Percentiles rank a stretch among this genome's conserved stretches.
phyloP scores from a whole-genome alignment of 2,797 vertebrate genomes.

The Sarcophilus harrisii region DNA sequence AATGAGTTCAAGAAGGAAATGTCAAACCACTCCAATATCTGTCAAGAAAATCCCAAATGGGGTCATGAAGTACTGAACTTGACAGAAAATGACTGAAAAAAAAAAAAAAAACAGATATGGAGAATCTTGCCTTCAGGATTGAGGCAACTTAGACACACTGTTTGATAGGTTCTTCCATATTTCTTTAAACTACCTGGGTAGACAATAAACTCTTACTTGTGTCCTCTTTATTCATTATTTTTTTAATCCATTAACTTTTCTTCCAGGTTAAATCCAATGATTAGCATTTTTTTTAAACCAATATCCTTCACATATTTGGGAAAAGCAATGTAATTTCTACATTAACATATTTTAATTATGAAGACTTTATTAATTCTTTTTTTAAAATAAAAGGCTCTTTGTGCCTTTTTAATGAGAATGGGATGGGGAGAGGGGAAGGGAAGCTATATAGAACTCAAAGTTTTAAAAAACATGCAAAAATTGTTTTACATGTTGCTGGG shows the following conservation, averaged over 20 bases:
- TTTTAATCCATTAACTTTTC: not conserved
- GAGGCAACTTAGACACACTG: not conserved
- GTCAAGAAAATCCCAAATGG: not conserved
- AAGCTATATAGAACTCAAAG: no score
- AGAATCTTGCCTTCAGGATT: not conserved
- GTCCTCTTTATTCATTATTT: not conserved
- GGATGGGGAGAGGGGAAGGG: no score
- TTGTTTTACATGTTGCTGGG: no score
- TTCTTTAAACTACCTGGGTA: not conserved
- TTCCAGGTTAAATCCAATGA: not conserved
- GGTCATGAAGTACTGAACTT: no score
- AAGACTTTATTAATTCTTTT: not conserved
- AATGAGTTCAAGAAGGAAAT: not conserved
- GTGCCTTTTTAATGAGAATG: no score
- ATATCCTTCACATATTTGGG: conserved; percentile 2
- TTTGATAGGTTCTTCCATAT: not conserved
- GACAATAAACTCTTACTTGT: not conserved
- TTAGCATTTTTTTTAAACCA: conserved; percentile 12
- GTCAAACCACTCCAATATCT: not conserved
- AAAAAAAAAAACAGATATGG: not conserved
- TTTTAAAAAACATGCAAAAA: no score
- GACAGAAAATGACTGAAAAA: not conserved
- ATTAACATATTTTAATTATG: not conserved
- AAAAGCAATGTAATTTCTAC: not conserved
- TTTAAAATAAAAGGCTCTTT: not conserved